These are phyloP conservation scores for Amphibalanus amphitrite DNA, from an alignment of 1,140 invertebrate genomes.

Conservation along the genomic window DNA sequence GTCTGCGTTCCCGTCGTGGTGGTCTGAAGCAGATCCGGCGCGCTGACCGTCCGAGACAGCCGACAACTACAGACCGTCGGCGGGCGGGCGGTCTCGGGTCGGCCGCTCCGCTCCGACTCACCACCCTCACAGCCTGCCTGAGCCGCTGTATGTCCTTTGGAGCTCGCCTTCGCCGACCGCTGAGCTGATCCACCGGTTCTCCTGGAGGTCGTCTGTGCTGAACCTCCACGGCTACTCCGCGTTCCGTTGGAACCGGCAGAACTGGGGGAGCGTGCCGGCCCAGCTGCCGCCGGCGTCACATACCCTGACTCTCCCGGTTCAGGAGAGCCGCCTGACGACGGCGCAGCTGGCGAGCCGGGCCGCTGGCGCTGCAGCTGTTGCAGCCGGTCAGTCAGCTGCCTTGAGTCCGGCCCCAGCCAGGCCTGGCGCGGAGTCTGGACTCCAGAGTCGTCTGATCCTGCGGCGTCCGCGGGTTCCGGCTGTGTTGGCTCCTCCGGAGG, in stretches of 20 bases:
- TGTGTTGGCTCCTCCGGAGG: slow-evolving; percentile 5
- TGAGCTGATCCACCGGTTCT: too few species aligned
- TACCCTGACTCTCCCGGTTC: slow-evolving; percentile 14
- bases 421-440: slow-evolving; percentile 14
- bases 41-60: not conserved
- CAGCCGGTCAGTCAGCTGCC: slow-evolving; percentile 12
- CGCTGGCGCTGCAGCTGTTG: slow-evolving; percentile 8
- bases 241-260: too few species aligned
- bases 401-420: slow-evolving; percentile 14
- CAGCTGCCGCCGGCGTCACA: slow-evolving; percentile 9
- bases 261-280: too few species aligned
- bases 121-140: too few species aligned
- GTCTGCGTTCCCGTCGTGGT: not conserved
- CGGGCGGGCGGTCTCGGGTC: too few species aligned
- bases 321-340: not conserved
- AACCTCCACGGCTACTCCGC: too few species aligned
- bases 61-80: not conserved
- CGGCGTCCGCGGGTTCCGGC: slow-evolving; percentile 3
- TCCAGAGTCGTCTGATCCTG: slow-evolving; percentile 13
- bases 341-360: not conserved
- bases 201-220: too few species aligned
- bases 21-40: not conserved
- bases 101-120: not conserved
- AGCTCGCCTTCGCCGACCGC: too few species aligned
- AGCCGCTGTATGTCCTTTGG: too few species aligned